A percentile compares a stretch with the other conserved stretches of the same genome.
Evolutionary conservation across 1,140 invertebrate genomes (phyloP).

Genomic region (Caenorhabditis brenneri): DNA sequence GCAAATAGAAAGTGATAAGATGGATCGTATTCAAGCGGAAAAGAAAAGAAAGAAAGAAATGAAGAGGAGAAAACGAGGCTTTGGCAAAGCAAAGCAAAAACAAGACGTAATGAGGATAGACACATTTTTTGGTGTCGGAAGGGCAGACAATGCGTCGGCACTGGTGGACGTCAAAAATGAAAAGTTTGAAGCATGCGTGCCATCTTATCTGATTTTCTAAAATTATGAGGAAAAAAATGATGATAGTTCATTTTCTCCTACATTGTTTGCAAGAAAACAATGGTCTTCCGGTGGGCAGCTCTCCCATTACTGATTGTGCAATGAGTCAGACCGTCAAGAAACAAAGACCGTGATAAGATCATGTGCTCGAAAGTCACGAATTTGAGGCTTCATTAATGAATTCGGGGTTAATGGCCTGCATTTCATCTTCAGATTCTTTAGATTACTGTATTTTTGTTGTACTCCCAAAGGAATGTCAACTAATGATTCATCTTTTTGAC

Average conservation of each 20-base stretch:
- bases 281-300: not conserved
- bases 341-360: constrained; percentile 23
- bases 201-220: not conserved
- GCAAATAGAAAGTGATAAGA: constrained; percentile 41
- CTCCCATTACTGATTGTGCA: not conserved
- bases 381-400: not conserved
- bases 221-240: not conserved
- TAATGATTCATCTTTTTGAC: too few relatives aligned
- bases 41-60: not conserved
- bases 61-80: constrained; percentile 19
- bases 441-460: too few relatives aligned
- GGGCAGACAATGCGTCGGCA: not conserved
- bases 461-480: too few relatives aligned
- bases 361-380: not conserved
- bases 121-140: constrained; percentile 29
- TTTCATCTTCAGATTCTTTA: too few relatives aligned
- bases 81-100: constrained; percentile 16
- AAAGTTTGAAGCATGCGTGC: not conserved
- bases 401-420: too few relatives aligned
- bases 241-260: not conserved
- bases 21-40: constrained; percentile 33
- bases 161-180: not conserved
- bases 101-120: constrained; percentile 39
- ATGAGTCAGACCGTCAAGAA: not conserved
- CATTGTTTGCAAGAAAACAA: not conserved